Percentiles rank a stretch among this genome's conserved stretches.
Evolutionary conservation across 1,140 invertebrate genomes (phyloP).

Genomic region (Euura lappo): DNA sequence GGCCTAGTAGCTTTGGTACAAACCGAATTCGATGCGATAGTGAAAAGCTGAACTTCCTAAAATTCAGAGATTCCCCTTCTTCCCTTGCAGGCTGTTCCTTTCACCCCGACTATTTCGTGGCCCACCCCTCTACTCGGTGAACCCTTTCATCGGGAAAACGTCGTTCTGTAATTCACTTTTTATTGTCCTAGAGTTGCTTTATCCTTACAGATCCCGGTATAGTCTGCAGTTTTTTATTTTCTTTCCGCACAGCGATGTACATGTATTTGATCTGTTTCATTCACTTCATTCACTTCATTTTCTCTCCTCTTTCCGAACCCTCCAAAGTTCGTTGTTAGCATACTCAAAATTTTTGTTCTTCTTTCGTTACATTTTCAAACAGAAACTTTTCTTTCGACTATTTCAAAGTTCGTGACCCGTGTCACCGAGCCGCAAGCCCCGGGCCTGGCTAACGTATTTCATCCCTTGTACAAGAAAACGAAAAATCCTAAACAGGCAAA

Average conservation of each 20-base stretch:
- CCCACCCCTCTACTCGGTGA: slow-evolving; percentile 39
- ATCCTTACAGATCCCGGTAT: slow-evolving; percentile 3
- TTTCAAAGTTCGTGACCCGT: not conserved
- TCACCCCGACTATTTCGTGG: slow-evolving; percentile 23
- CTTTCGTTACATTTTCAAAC: not conserved
- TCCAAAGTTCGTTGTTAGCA: too few species aligned
- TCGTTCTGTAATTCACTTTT: slow-evolving; percentile 40
- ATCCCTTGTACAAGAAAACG: too few species aligned
- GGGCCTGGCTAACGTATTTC: not conserved
- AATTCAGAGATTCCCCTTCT: slow-evolving; percentile 38
- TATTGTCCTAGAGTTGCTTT: not conserved
- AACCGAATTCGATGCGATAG: slow-evolving; percentile 51
- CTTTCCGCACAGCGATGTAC: not conserved
- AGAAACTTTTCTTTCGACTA: not conserved
- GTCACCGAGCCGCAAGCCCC: not conserved
- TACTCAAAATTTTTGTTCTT: too few species aligned
- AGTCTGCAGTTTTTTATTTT: not conserved
- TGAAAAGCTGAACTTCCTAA: slow-evolving; percentile 50
- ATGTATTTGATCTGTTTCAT: not conserved
- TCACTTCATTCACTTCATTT: not conserved
- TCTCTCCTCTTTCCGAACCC: not conserved
- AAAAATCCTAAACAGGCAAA: too few species aligned
- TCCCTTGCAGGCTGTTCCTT: slow-evolving; percentile 2
- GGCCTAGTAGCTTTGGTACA: slow-evolving; percentile 27
- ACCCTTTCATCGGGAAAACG: slow-evolving; percentile 46